These are phyloP conservation scores for Drosophila busckii DNA, from an alignment of 1,140 invertebrate genomes.

Conservation along the genomic window DNA sequence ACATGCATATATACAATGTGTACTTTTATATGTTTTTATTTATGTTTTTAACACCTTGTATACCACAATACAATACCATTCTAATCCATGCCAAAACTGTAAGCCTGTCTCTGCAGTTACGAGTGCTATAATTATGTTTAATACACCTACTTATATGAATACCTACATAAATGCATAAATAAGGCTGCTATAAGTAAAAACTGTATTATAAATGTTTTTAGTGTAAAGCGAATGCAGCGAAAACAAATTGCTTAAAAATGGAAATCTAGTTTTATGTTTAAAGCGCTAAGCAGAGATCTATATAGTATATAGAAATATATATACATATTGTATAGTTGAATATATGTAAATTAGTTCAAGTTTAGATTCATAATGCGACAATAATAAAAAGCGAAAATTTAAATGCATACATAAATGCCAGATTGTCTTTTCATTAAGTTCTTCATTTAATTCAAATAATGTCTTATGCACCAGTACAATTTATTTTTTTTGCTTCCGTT, in stretches of 20 bases:
- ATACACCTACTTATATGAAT: slow-evolving; percentile 4
- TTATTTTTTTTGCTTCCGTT: too few relatives aligned
- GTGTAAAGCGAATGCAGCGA: slow-evolving; percentile 10
- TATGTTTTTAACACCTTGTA: not conserved
- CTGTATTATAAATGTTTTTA: slow-evolving; percentile 62
- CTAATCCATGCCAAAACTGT: slow-evolving; percentile 51
- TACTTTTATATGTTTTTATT: slow-evolving; percentile 6
- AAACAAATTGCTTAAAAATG: slow-evolving; percentile 25
- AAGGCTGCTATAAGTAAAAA: slow-evolving; percentile 51
- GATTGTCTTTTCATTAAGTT: too few relatives aligned
- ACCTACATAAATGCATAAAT: slow-evolving; percentile 19
- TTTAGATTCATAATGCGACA: slow-evolving; percentile 74
- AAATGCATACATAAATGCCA: slow-evolving; percentile 32
- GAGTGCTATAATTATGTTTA: slow-evolving; percentile 30
- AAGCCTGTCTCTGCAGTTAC: slow-evolving; percentile 30
- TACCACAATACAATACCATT: slow-evolving; percentile 15
- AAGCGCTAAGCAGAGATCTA: slow-evolving; percentile 58
- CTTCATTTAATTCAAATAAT: too few relatives aligned
- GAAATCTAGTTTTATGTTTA: slow-evolving; percentile 50
- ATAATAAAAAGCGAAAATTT: slow-evolving; percentile 72
- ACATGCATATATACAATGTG: not conserved
- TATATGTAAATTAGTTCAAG: slow-evolving; percentile 62
- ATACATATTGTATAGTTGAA: slow-evolving; percentile 60
- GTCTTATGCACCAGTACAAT: not conserved
- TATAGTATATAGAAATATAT: slow-evolving; percentile 32